Evolutionary conservation across 2,797 vertebrate species (phyloP), one percentile per base, ranked within the genome.

Genomic region (Vireo griseus): DNA sequence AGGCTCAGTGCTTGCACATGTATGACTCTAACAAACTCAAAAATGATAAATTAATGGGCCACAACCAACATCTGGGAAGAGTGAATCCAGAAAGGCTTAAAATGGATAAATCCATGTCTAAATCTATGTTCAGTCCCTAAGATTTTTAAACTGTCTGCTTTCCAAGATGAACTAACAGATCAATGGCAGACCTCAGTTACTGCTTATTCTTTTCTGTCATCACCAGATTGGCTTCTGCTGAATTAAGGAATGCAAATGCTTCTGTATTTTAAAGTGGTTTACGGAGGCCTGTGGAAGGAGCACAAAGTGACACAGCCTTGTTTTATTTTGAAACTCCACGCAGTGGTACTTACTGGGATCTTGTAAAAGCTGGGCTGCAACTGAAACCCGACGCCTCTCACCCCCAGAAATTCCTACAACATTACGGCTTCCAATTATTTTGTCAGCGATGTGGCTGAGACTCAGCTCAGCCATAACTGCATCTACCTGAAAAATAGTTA

Each of bases 281-380:
- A 75, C 8, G 10, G 29, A 86, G 50, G 39, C 6, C 76, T 55
- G n/a, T 20, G 22, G 67, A 35, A 39, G 55, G 51, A 81, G 19
- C 3, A 33, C 13, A 29, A 55, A 73, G 48, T 39, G 55, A 75
- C 39, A 35, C 24, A 57, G 31, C 29, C 71, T 90, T 90, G 55
- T 35, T 94, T 77, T 52, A 54, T 69, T 75, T 48, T 71, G 76
- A 76, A 84, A 93, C 92, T 74, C 45, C 44, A 47, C 11, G 37
- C n/a, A 52, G 24, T 54, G 72, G 62, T 91, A 98, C 99, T 99
- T 96, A 99, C 99, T 98, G 61, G 99, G 99, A 97, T 99, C 98
- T 96, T 99, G 99, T 81, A 99, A 98, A 33, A 99, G 98, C 93
- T 99, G 99, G 61, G 98, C 98, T 92, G 99, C 99, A 3, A 99